Conservation (phyloP, 2,113 vertebrate genomes). For the Conger conger region DNA sequence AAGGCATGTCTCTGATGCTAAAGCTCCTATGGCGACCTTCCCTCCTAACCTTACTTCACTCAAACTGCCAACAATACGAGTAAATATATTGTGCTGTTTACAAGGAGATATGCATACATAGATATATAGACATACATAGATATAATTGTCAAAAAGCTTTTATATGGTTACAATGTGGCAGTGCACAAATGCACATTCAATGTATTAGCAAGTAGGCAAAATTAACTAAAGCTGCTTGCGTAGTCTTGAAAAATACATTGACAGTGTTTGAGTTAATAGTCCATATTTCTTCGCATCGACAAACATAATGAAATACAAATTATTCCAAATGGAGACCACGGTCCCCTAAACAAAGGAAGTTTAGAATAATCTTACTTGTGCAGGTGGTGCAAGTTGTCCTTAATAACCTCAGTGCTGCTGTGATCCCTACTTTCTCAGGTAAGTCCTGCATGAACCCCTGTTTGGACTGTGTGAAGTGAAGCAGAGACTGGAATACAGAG, state of each 20-base stretch:
- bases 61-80: background rate
- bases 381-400: background rate
- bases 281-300: background rate
- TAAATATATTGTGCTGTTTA: background rate
- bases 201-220: background rate
- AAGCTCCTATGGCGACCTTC: background rate
- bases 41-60: background rate
- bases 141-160: background rate
- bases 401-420: background rate
- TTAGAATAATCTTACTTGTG: conserved; percentile 7
- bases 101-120: conserved; percentile 3
- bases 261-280: background rate
- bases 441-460: conserved; percentile 5
- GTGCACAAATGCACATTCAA: background rate
- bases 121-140: no score
- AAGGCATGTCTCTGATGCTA: background rate
- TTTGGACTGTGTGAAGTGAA: conserved; percentile 22
- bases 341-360: background rate
- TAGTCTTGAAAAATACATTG: background rate
- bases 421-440: background rate
- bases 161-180: no score
- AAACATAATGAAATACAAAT: background rate
- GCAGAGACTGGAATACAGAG: conserved; percentile 37
- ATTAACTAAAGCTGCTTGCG: background rate
- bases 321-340: background rate